phyloP scores from a whole-genome alignment of 2,888 invertebrate species.

The Xestia sexstrigata region DNA sequence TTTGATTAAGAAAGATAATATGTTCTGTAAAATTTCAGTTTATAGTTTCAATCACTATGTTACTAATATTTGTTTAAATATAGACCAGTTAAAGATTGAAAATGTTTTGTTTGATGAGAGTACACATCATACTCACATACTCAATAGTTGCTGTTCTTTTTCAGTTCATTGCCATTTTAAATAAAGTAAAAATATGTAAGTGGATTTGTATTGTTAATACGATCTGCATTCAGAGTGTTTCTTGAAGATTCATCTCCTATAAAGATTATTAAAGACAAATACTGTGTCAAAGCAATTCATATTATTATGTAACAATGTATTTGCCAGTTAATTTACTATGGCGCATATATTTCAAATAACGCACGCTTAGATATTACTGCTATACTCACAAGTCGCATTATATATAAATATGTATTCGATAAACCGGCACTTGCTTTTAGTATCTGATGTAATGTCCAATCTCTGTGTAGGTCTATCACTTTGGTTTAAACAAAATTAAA shows the following conservation, averaged over 20 bases:
- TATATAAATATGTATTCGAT: background rate
- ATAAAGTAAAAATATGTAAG: background rate
- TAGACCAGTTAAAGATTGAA: background rate
- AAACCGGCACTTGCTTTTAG: conserved; percentile 3
- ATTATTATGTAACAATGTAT: conserved; percentile 11
- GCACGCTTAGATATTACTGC: conserved; percentile 32
- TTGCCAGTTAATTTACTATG: background rate
- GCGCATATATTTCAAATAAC: conserved; percentile 1
- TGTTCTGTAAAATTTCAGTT: conserved; percentile 1
- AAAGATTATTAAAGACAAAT: background rate
- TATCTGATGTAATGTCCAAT: background rate
- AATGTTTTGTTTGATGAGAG: background rate
- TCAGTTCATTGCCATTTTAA: background rate
- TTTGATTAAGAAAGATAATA: background rate
- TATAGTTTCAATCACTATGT: background rate
- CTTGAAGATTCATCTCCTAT: background rate
- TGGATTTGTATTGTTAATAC: background rate
- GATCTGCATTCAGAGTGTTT: background rate
- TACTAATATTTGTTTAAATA: background rate
- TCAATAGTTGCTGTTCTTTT: background rate
- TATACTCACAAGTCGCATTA: conserved; percentile 10
- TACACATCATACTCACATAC: background rate
- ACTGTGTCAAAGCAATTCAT: conserved; percentile 23
- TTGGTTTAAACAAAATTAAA: conserved; percentile 5
- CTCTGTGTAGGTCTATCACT: background rate